Evolutionary conservation across 2,113 vertebrate genomes (phyloP).

Genomic region (Strigops habroptila): DNA sequence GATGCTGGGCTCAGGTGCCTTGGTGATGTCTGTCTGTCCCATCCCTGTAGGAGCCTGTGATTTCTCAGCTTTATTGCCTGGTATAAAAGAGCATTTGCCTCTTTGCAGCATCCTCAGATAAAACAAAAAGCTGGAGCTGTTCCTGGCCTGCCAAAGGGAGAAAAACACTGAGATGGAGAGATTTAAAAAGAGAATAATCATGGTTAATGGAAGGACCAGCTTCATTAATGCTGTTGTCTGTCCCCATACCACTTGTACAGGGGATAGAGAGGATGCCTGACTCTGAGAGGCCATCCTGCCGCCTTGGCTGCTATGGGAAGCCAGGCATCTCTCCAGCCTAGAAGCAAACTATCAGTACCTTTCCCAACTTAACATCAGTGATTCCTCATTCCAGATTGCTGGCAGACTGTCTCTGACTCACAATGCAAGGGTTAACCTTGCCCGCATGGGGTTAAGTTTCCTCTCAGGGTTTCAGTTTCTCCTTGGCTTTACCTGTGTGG

Average conservation of each 20-base stretch:
- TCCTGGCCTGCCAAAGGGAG: background rate
- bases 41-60: accelerated
- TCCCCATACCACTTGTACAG: accelerated
- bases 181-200: background rate
- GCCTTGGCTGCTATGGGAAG: background rate
- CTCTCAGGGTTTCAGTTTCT: background rate
- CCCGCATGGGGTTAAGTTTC: background rate
- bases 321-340: background rate
- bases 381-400: background rate
- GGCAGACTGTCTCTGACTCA: accelerated
- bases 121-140: background rate
- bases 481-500: background rate
- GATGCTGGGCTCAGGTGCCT: background rate
- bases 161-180: background rate
- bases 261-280: background rate
- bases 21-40: background rate
- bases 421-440: background rate
- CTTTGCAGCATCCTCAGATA: background rate
- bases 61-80: background rate
- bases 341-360: background rate
- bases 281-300: background rate
- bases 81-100: background rate
- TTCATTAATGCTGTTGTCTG: accelerated
- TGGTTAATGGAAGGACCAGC: background rate
- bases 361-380: accelerated